Evolutionary conservation across 2,113 vertebrate species (phyloP), one percentile per base, ranked within the genome.

Genomic region (Pitta sordida): DNA sequence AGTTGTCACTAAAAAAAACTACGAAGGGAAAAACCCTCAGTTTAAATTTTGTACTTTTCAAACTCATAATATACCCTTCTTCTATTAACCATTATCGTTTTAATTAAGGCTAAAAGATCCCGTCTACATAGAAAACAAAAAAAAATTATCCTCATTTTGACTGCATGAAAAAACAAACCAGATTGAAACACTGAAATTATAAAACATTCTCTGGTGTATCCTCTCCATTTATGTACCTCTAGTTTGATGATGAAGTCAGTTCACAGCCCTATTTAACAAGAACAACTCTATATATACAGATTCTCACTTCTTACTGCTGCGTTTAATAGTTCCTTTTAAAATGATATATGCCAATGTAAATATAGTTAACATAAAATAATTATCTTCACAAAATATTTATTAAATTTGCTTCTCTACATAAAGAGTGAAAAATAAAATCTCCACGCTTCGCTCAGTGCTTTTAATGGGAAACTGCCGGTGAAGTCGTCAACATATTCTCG

Each of bases 141-240:
- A 60, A 34, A 0, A 37, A 43, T 8, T n/a, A 46, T 27, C 30
- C 26, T 13, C 16, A 46, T 86, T 85, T 69, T 65, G 37, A 73
- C 10, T 0, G 0, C 4, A 0, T 4, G 3, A 1, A 2, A 8
- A 36, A 24, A n/a, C n/a, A n/a, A n/a, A n/a, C n/a, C n/a, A n/a
- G n/a, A n/a, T n/a, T n/a, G n/a, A 53, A 88, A 59, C 13, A 24
- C 3, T 51, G 52, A 75, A 67, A 60, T 11, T n/a, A 19, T 75
- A 68, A 83, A 90, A 70, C 21, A 64, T 52, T 56, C n/a, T 59
- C 19, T 34, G 32, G 36, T 10, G 53, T 56, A 82, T 76, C 8
- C 11, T 88, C 59, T 71, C n/a, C 32, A 55, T 76, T 94, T 88
- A 68, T 32, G 34, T 36, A 84, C 53, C 52, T 74, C 41, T 7